Percentiles rank a stretch among this genome's conserved stretches.
Evolutionary conservation across 2,888 invertebrate species (phyloP).

Genomic region (Flexamia atlantica): DNA sequence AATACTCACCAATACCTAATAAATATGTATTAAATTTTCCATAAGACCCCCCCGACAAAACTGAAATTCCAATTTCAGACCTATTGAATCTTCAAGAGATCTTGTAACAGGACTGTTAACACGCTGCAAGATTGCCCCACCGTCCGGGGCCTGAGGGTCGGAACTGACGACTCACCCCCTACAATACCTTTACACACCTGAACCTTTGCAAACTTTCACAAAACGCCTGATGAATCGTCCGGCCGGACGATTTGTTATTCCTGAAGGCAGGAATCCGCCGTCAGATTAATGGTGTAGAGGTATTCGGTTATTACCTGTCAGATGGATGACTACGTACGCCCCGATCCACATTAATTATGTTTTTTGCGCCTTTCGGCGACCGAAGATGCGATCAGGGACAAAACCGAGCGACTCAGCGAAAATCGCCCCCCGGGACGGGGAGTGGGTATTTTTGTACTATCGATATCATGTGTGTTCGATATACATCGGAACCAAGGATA

Average conservation of each 20-base stretch:
- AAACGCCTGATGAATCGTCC: slow-evolving; percentile 43
- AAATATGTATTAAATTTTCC: too few relatives aligned
- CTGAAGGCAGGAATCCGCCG: slow-evolving; percentile 54
- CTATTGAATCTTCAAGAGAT: too few relatives aligned
- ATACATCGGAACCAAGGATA: too few relatives aligned
- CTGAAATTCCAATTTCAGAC: too few relatives aligned
- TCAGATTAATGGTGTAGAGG: slow-evolving; percentile 59
- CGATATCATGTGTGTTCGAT: too few relatives aligned
- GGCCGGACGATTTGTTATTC: slow-evolving; percentile 61
- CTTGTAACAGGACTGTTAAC: too few relatives aligned
- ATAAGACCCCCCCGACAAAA: too few relatives aligned
- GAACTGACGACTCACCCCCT: slow-evolving; percentile 35
- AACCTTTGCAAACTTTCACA: slow-evolving; percentile 41
- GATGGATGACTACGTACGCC: slow-evolving; percentile 58
- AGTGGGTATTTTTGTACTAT: too few relatives aligned
- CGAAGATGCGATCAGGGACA: slow-evolving; percentile 44
- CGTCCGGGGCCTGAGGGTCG: too few relatives aligned
- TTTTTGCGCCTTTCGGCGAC: slow-evolving; percentile 52
- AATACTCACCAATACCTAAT: too few relatives aligned
- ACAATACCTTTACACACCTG: slow-evolving; percentile 28
- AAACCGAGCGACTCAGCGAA: slow-evolving; percentile 56
- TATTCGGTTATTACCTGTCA: slow-evolving; percentile 62
- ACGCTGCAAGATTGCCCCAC: too few relatives aligned
- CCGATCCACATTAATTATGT: slow-evolving; percentile 60
- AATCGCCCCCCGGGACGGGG: slow-evolving; percentile 12